phyloP scores from a whole-genome alignment of 1,140 invertebrate genomes.

The Leptestheria dahalacensis region DNA sequence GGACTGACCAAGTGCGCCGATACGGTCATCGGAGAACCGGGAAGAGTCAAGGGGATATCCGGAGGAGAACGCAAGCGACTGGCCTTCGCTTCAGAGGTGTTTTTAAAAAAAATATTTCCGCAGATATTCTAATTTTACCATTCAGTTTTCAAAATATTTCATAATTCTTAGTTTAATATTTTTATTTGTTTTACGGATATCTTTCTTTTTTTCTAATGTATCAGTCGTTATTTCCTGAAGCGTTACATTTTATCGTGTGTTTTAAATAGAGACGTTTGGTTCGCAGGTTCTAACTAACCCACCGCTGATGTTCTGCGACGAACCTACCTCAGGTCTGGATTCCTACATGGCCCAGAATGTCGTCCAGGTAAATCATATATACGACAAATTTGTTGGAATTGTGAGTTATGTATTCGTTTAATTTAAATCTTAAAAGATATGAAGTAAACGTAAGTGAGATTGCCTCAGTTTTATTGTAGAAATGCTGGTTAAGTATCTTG shows the following conservation, averaged over 20 bases:
- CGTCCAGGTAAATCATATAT: constrained; percentile 65
- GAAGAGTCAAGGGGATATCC: constrained; percentile 76
- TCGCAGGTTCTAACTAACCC: constrained; percentile 88
- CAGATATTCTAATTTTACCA: not conserved
- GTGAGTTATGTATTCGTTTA: no score
- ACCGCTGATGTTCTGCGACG: constrained; percentile 89
- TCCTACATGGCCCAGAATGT: constrained; percentile 85
- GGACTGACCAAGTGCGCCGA: constrained; percentile 71
- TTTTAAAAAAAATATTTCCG: constrained; percentile 2
- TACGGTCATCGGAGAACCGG: constrained; percentile 72
- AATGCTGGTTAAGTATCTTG: no score
- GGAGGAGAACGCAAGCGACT: constrained; percentile 89
- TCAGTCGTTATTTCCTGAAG: no score
- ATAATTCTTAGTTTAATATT: no score
- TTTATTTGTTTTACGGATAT: no score
- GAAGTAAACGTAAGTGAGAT: no score
- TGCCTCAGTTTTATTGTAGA: no score
- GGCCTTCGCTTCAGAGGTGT: constrained; percentile 87
- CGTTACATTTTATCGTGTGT: no score
- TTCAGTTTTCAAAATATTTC: not conserved
- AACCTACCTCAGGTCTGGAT: constrained; percentile 90
- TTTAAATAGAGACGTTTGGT: no score
- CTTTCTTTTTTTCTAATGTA: no score
- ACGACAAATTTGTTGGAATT: no score
- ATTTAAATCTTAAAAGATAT: no score